Percentiles rank a stretch among this genome's conserved stretches.
Conservation (phyloP, 2,113 vertebrate genomes). For the Canis aureus region DNA sequence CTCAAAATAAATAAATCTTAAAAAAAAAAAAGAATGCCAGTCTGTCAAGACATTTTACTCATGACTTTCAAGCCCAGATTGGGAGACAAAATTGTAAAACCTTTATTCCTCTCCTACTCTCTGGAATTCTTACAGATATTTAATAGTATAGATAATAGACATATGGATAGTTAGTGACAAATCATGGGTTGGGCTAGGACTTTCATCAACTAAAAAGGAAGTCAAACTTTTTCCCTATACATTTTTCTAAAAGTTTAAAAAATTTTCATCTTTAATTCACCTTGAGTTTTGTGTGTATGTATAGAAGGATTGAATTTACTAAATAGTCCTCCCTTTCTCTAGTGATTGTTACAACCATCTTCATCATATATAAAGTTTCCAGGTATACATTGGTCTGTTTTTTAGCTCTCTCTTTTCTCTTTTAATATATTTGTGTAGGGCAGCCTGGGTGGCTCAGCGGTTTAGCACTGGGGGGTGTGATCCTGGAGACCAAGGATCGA, state of each 20-base stretch:
- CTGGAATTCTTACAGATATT: background rate
- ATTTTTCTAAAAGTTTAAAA: conserved; percentile 19
- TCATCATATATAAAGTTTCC: background rate
- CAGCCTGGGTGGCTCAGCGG: too few species aligned
- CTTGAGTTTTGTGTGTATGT: background rate
- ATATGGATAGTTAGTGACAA: background rate
- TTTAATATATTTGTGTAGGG: background rate
- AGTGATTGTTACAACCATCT: background rate
- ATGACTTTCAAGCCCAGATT: background rate
- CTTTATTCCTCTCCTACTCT: background rate
- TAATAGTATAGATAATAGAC: background rate
- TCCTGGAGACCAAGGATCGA: too few species aligned
- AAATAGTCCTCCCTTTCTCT: background rate
- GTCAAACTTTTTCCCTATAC: background rate
- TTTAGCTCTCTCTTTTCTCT: background rate
- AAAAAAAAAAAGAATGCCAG: background rate
- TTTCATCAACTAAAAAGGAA: background rate
- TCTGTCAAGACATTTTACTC: background rate
- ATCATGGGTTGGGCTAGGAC: background rate
- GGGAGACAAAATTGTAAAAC: background rate
- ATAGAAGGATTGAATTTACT: background rate
- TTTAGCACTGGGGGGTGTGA: too few species aligned
- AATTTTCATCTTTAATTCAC: background rate
- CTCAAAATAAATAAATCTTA: too few species aligned
- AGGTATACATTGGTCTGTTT: background rate